Base-by-base conservation (phyloP, 2,888 invertebrate species). In the Gari tellinella region DNA sequence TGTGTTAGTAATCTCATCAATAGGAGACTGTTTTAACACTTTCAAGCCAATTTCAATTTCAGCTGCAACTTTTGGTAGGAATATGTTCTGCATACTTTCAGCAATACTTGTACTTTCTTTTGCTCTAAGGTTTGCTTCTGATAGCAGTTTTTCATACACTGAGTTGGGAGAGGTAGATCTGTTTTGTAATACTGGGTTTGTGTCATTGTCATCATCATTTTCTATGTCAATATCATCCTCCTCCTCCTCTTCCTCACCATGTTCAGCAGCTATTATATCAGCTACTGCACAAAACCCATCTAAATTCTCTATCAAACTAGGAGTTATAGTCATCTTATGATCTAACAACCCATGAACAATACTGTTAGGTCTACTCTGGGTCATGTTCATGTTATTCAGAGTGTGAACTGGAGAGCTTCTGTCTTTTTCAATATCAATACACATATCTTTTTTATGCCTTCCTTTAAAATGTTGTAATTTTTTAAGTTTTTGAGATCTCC, bases 91-190 rank as follows among this genome's bases (percentile, higher is more conserved):
- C 23, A 1, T 26, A 3, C 23, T 49, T 17, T 19, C 19, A 19
- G 49, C 49, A 49, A 26, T 4, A 49, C 10, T 1, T 19, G 23
- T 21, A 21, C 23, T 49, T 49, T 21, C 12, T 8, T 10, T 10
- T 31, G 31, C 37, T 12, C 65, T 72, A 10, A 82, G 55, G 58
- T 85, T 83, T 10, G 87, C 87, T 38, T 85, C 81, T 51, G 82
- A 73, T 4, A 88, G 62, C 26, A 88, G 72, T 65, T 81, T 82
- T 61, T 86, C 82, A 72, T 89, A 89, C 15, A 89, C 86, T 43
- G 88, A 87, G 53, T 83, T 87, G 5, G 89, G 89, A 14, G 88
- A 89, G n/a, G 85, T 81, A n/a, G 88, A 87, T 25, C 89, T 64
- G 55, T 76, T 83, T 61, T 82, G 78, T 14, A 89, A 62, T 17